phyloP scores from a whole-genome alignment of 2,113 vertebrate species.

The Oplegnathus fasciatus region DNA sequence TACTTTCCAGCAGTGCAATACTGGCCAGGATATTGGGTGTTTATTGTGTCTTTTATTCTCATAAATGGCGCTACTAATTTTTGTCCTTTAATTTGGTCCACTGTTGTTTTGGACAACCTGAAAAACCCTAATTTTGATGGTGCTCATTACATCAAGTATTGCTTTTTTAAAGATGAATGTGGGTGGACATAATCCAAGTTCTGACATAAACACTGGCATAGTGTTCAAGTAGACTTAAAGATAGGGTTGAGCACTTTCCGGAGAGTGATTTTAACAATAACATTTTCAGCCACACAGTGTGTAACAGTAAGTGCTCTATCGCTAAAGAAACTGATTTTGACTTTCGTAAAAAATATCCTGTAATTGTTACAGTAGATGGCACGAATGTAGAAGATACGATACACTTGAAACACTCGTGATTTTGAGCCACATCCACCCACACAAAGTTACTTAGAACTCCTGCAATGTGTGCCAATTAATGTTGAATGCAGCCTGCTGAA shows the following conservation, averaged over 20 bases:
- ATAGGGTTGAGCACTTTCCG: not conserved
- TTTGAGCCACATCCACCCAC: constrained; percentile 13
- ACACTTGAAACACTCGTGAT: not conserved
- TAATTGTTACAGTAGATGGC: not conserved
- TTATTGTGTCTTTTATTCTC: constrained; percentile 1
- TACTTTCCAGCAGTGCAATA: not conserved
- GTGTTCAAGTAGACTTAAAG: not conserved
- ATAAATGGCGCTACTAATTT: not conserved
- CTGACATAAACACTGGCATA: not conserved
- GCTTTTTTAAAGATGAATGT: not conserved
- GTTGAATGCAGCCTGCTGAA: constrained; percentile 31
- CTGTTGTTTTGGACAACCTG: not conserved
- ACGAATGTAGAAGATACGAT: not conserved
- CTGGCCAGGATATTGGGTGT: not conserved
- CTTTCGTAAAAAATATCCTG: not conserved
- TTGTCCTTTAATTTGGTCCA: not conserved
- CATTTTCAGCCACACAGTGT: not conserved
- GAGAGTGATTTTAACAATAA: not conserved
- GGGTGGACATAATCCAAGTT: not conserved
- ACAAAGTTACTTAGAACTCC: constrained; percentile 28
- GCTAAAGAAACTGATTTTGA: not conserved
- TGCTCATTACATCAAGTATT: not conserved
- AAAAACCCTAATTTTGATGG: not conserved
- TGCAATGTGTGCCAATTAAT: constrained; percentile 42
- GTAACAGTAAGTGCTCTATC: not conserved